These are phyloP conservation scores for Cinara cedri DNA, from an alignment of 2,888 invertebrate species.

Conservation along the genomic window DNA sequence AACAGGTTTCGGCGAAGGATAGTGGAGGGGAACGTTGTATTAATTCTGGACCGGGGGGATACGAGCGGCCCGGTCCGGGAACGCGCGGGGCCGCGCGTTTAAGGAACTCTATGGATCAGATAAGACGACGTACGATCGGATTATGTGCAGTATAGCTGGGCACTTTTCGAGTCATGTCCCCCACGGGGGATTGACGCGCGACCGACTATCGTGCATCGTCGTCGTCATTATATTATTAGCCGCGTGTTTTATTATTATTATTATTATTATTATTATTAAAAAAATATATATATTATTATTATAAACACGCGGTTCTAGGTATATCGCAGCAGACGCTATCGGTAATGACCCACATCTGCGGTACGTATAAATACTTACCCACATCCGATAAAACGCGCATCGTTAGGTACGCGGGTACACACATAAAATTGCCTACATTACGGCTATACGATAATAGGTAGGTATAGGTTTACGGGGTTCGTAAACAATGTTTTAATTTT, in stretches of 20 bases:
- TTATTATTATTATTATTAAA: neutral
- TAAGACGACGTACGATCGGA: conserved; percentile 8
- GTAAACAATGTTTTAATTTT: too few relatives aligned
- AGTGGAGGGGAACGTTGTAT: neutral
- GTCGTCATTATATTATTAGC: neutral
- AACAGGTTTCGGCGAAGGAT: conserved; percentile 24
- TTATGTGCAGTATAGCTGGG: neutral
- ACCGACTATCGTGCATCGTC: neutral
- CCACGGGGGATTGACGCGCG: conserved; percentile 23
- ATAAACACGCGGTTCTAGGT: neutral
- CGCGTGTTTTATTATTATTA: too few relatives aligned
- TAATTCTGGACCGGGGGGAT: neutral
- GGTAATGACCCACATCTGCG: too few relatives aligned
- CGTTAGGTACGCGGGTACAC: too few relatives aligned
- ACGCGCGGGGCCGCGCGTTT: neutral
- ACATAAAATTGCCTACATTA: too few relatives aligned
- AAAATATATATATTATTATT: neutral
- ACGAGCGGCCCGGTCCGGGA: neutral
- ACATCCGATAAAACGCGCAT: too few relatives aligned
- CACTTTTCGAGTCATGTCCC: conserved; percentile 24
- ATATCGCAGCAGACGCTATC: too few relatives aligned
- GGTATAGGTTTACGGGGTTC: too few relatives aligned
- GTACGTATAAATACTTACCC: too few relatives aligned
- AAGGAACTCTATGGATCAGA: conserved; percentile 36
- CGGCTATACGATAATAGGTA: too few relatives aligned